phyloP scores from a whole-genome alignment of 2,113 vertebrate species.

The Nibea albiflora region DNA sequence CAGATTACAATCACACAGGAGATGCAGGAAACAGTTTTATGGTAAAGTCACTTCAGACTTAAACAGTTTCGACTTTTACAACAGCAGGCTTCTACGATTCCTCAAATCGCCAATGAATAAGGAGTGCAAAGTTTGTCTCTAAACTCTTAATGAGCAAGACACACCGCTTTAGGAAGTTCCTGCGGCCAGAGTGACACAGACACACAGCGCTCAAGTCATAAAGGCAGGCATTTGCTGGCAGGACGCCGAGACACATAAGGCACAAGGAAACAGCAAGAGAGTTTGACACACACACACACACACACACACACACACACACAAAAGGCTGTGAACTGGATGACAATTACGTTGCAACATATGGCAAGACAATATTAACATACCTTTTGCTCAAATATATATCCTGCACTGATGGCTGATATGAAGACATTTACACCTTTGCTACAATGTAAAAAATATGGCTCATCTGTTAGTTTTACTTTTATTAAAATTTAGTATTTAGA shows the following conservation, averaged over 20 bases:
- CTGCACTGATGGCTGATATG: background rate
- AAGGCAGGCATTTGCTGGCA: slow-evolving; percentile 27
- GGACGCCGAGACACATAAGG: background rate
- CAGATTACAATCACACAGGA: background rate
- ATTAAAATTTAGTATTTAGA: background rate
- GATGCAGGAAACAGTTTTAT: slow-evolving; percentile 10
- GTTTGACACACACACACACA: slow-evolving; percentile 28
- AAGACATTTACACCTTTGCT: background rate
- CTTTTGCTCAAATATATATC: background rate
- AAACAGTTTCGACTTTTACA: slow-evolving; percentile 32
- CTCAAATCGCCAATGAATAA: slow-evolving; percentile 1
- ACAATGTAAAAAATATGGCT: background rate
- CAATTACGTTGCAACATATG: background rate
- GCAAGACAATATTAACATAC: background rate
- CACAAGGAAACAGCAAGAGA: slow-evolving; percentile 18
- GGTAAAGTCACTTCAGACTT: background rate
- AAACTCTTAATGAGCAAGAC: slow-evolving; percentile 22
- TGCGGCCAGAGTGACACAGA: slow-evolving; percentile 13
- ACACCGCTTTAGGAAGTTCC: slow-evolving; percentile 21
- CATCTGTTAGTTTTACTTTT: background rate
- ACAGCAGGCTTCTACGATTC: background rate
- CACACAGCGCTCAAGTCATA: slow-evolving; percentile 19
- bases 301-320: background rate
- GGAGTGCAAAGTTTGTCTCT: slow-evolving; percentile 22
- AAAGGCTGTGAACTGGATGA: slow-evolving; percentile 12